A percentile compares a stretch with the other conserved stretches of the same genome.
phyloP scores from a whole-genome alignment of 2,888 invertebrate genomes.

The Nemotelus pantherinus region DNA sequence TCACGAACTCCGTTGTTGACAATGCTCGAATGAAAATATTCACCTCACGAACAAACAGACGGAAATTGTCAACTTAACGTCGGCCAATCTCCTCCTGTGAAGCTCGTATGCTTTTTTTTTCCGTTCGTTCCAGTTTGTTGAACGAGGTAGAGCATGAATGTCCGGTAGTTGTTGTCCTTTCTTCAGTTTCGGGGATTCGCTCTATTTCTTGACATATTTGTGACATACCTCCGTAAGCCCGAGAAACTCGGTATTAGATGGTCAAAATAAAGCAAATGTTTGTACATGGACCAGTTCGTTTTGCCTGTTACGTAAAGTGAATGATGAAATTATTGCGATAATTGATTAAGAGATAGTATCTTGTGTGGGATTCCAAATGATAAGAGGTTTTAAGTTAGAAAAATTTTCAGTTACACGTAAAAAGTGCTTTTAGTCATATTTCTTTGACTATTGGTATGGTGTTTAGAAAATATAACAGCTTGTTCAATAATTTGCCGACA shows the following conservation, averaged over 20 bases:
- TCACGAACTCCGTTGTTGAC: neutral
- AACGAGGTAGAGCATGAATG: neutral
- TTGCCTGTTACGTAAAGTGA: neutral
- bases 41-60: slow-evolving; percentile 52
- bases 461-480: too few relatives aligned
- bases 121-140: slow-evolving; percentile 34
- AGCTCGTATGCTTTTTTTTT: slow-evolving; percentile 16
- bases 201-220: slow-evolving; percentile 41
- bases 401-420: too few relatives aligned
- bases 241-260: slow-evolving; percentile 30
- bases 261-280: slow-evolving; percentile 38
- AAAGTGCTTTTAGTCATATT: too few relatives aligned
- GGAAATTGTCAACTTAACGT: slow-evolving; percentile 51
- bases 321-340: neutral
- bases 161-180: slow-evolving; percentile 23
- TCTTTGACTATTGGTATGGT: too few relatives aligned
- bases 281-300: slow-evolving; percentile 16
- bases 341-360: too few relatives aligned
- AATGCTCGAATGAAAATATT: slow-evolving; percentile 46
- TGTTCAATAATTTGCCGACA: neutral
- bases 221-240: slow-evolving; percentile 21
- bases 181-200: slow-evolving; percentile 25
- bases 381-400: too few relatives aligned
- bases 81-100: slow-evolving; percentile 33
- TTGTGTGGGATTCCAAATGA: too few relatives aligned